Evolutionary conservation across 2,888 invertebrate species (phyloP), one percentile per base, ranked within the genome.

Genomic region (Bunonema sp.): DNA sequence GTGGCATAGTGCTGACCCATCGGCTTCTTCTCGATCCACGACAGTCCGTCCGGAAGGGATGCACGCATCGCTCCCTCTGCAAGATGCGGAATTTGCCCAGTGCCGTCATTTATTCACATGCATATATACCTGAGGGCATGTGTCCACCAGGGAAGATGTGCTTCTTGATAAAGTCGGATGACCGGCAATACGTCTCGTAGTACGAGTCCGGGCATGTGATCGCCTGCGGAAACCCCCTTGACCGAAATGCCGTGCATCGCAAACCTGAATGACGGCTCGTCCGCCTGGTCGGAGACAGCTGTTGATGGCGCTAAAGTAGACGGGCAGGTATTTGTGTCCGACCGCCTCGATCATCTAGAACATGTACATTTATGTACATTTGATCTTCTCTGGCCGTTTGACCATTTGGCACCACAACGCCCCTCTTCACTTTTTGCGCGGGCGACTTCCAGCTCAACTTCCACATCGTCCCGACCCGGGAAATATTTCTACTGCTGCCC

Each of bases 281-380:
- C 61, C 61, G 12, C 54, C 54, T 15, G 50, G 44, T 16, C 39
- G 24, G 32, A 61, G 39, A 15, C 57, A 38, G 24, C 57, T 53
- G 20, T 45, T 36, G 42, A 61, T 47, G 10, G 50, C 47, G 37
- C 50, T 45, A 47, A 61, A 61, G 42, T 55, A 61, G 24, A 46
- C 44, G 10, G 57, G 55, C 22, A 61, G 47, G 44, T 50, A 61
- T 24, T 54, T 47, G 34, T 59, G 51, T 3, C 61, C 61, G 12
- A 61, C 61, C 1, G 59, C 59, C 44, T 61, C 61, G 42, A 61
- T 57, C 61, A 61, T 61, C 36, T n/a, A n/a, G n/a, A n/a, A n/a
- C n/a, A n/a, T n/a, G n/a, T n/a, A n/a, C n/a, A n/a, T n/a, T n/a
- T n/a, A n/a, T n/a, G n/a, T n/a, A n/a, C n/a, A n/a, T n/a, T n/a